Conservation (phyloP, 2,888 invertebrate genomes). For the Nezara viridula region DNA sequence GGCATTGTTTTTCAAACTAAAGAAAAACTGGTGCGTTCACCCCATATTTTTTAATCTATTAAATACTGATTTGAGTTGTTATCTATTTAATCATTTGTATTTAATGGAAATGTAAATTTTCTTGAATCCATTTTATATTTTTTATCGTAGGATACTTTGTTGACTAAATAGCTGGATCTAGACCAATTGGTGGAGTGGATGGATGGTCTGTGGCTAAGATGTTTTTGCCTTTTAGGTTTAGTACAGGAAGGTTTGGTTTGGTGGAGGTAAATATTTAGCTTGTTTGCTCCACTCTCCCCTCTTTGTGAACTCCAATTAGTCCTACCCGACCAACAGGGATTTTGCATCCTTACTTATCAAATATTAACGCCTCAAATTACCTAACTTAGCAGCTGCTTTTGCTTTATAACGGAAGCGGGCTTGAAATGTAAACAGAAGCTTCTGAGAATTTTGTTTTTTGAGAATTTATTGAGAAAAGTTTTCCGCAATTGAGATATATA, state of each 20-base stretch:
- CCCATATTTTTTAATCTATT: neutral
- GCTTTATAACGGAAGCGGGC: neutral
- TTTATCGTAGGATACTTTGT: too few relatives aligned
- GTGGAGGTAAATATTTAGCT: neutral
- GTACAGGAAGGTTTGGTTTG: neutral
- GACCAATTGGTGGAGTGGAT: too few relatives aligned
- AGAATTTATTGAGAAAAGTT: neutral
- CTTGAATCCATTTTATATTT: too few relatives aligned
- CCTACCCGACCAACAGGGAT: neutral
- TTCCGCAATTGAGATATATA: neutral
- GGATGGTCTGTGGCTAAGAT: neutral
- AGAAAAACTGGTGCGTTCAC: too few relatives aligned
- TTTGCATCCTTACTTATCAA: conserved; percentile 11
- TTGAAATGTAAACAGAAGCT: neutral
- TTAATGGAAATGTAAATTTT: too few relatives aligned
- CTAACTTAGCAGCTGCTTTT: neutral
- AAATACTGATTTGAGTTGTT: neutral
- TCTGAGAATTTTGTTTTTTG: neutral
- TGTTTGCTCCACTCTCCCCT: neutral
- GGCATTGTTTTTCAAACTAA: too few relatives aligned
- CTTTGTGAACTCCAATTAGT: conserved; percentile 6
- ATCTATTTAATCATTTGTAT: too few relatives aligned
- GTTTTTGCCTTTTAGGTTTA: neutral
- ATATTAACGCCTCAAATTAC: neutral
- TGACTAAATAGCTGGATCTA: too few relatives aligned